These are phyloP conservation scores for Tenualosa thibaudeaui DNA, from an alignment of 2,797 vertebrate species.

Conservation along the genomic window DNA sequence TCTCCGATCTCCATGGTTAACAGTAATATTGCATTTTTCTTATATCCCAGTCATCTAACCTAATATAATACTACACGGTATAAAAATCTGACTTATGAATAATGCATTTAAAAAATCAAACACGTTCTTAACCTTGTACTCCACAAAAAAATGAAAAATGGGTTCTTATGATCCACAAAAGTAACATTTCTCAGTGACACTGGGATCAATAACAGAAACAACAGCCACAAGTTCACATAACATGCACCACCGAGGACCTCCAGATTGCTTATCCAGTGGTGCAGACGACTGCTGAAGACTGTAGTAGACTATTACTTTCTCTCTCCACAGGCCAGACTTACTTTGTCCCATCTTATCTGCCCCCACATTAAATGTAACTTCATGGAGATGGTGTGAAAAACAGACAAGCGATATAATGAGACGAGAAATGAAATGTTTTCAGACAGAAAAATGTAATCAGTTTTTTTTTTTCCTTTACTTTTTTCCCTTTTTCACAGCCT, in stretches of 20 bases:
- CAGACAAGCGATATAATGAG: neutral
- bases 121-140: neutral
- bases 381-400: neutral
- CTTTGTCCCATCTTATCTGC: neutral
- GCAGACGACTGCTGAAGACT: too few relatives aligned
- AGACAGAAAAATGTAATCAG: neutral
- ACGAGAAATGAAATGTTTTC: neutral
- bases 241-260: neutral
- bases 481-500: too few relatives aligned
- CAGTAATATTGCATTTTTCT: neutral
- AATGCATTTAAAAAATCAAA: neutral
- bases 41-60: neutral
- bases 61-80: neutral
- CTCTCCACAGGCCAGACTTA: neutral
- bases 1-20: neutral
- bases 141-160: neutral
- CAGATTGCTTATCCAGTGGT: neutral
- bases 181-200: neutral
- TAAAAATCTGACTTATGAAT: conserved; percentile 1
- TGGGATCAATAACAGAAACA: neutral
- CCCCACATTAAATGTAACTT: neutral
- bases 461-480: neutral
- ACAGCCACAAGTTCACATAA: neutral
- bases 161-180: neutral
- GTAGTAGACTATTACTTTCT: neutral